Evolutionary conservation across 2,888 invertebrate species (phyloP).

Genomic region (Dasysyrphus tricinctus): DNA sequence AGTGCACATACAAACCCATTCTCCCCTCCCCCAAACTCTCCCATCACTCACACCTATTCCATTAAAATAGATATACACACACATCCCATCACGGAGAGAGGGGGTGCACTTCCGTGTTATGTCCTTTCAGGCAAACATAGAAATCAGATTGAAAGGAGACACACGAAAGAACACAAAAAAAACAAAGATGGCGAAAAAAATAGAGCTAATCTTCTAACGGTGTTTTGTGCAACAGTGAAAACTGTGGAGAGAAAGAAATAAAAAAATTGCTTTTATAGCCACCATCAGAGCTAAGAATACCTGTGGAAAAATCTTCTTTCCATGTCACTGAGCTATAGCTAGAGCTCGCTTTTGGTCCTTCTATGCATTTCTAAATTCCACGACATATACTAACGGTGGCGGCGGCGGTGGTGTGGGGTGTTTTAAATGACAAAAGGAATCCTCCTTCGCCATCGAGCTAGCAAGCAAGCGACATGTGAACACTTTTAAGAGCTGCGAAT

Average conservation of each 20-base stretch:
- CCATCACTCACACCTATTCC: conserved; percentile 18
- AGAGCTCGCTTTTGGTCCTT: conserved; percentile 21
- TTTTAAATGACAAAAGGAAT: conserved; percentile 63
- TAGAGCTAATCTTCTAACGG: conserved; percentile 74
- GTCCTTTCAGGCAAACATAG: conserved; percentile 72
- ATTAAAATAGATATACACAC: conserved; percentile 49
- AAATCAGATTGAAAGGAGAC: conserved; percentile 63
- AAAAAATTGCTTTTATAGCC: conserved; percentile 16
- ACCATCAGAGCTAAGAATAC: conserved; percentile 45
- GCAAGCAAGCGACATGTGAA: conserved; percentile 67
- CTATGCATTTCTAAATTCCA: background rate
- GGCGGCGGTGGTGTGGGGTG: background rate
- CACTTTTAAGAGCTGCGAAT: conserved; percentile 75
- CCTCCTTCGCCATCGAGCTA: conserved; percentile 17
- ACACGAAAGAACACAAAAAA: conserved; percentile 23
- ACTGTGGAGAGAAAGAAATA: conserved; percentile 24
- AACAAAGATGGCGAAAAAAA: conserved; percentile 39
- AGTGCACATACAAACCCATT: conserved; percentile 60
- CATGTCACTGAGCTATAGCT: conserved; percentile 54
- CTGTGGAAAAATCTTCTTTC: conserved; percentile 62
- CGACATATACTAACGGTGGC: no score
- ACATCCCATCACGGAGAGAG: conserved; percentile 46
- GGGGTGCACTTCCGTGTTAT: conserved; percentile 73
- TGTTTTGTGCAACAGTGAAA: conserved; percentile 73
- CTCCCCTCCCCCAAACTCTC: background rate